Base-by-base conservation (phyloP, 1,140 invertebrate genomes). In the Plectrocnemia conspersa region DNA sequence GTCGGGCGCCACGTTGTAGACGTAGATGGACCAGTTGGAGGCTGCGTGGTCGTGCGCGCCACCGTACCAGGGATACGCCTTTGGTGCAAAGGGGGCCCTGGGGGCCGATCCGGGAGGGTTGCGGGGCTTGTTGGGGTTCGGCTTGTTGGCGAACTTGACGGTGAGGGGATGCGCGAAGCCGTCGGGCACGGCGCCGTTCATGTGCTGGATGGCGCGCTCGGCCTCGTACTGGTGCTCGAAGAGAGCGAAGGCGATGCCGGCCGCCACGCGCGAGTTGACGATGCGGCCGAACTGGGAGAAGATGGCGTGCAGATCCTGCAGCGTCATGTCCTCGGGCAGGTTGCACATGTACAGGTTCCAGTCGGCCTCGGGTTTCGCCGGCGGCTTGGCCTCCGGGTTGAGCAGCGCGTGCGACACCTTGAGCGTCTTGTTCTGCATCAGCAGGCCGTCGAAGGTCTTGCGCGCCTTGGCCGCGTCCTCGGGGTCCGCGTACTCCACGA, bases 1-100 rank as follows among this genome's bases (percentile, higher is more conserved):
- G 73, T 99, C 97, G 2, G 95, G 93, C 15, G 93, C 93, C 66
- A 99, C 78, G 77, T 98, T 98, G 79, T 98, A 98, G 44, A 99
- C 93, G 74, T 98, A 98, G 72, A 99, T 95, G 73, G 93, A 97
- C 91, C 93, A 98, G 46, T 91, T 91, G 61, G 89, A 68, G 44
- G 73, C 71, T 53, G 68, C 71, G 60, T 78, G 77, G 59, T 77
- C 77, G 58, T 76, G 75, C 54, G 78, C 75, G 66, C 70, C 72
- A 63, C 69, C 71, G 40, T 73, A 72, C 72, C 70, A 53, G 32
- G 33, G 48, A 21, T 44, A 54, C 15, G 19, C 32, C 50, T 57
- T 56, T 50, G 44, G 50, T 21, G 54, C 40, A 25, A 52, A 36
- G 27, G 38, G 33, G 19, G 22, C 58, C 13, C 53, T 23, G 5